These are phyloP conservation scores for Rotaria socialis DNA, from an alignment of 2,888 invertebrate species.

Conservation along the genomic window DNA sequence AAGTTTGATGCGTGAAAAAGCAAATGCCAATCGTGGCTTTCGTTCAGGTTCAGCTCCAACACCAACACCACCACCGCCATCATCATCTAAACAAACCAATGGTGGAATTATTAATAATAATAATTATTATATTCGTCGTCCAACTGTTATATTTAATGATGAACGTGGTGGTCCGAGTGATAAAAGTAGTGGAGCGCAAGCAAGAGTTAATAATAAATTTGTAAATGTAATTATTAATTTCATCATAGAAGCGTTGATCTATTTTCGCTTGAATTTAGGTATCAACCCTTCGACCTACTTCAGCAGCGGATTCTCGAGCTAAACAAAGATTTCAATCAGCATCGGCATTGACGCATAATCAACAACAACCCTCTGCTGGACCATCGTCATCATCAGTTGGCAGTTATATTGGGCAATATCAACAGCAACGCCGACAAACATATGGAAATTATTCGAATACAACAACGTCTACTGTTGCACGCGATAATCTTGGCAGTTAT, in stretches of 20 bases:
- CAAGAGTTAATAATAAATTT: constrained; percentile 26
- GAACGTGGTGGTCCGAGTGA: constrained; percentile 19
- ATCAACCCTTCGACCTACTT: background rate
- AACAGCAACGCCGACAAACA: background rate
- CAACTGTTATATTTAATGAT: constrained; percentile 26
- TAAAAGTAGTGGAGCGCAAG: constrained; percentile 2
- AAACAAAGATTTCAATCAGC: background rate
- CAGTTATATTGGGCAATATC: background rate
- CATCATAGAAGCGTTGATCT: too few relatives aligned
- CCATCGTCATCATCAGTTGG: background rate
- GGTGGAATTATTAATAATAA: background rate
- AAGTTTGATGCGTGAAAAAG: background rate
- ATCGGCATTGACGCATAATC: background rate
- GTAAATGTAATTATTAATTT: background rate
- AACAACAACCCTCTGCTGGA: background rate
- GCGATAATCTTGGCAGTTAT: constrained; percentile 29
- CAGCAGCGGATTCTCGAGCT: background rate
- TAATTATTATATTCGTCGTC: constrained; percentile 4
- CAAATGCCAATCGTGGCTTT: background rate
- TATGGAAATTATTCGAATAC: background rate
- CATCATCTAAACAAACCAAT: background rate
- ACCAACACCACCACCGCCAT: constrained; percentile 4
- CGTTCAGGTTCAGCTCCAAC: constrained; percentile 32
- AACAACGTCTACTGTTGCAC: background rate
- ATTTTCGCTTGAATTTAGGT: background rate